Percentiles rank a stretch among this genome's conserved stretches.
Evolutionary conservation across 2,797 vertebrate genomes (phyloP).

Genomic region (Poliocrania exsul): DNA sequence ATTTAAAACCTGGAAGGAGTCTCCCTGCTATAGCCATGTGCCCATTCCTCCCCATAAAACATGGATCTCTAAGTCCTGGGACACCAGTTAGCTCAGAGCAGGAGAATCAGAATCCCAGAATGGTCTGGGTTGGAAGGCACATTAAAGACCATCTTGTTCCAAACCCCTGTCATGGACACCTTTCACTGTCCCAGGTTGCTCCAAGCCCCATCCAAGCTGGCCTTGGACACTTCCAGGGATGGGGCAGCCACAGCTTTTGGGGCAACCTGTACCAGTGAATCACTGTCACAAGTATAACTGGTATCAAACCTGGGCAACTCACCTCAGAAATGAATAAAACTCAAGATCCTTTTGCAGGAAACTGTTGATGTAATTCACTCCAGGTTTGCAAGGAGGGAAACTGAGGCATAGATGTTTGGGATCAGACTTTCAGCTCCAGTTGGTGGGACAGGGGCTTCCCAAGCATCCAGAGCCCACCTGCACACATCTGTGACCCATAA

Average conservation of each 20-base stretch:
- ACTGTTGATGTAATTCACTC: neutral
- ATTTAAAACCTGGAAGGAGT: neutral
- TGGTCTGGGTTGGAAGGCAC: neutral
- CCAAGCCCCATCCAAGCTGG: neutral
- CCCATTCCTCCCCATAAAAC: neutral
- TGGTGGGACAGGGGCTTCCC: neutral
- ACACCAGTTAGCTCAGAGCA: neutral
- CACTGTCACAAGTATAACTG: neutral
- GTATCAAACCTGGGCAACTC: neutral
- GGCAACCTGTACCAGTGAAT: neutral
- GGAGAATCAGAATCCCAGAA: neutral
- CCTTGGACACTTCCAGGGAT: neutral
- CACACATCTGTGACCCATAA: neutral
- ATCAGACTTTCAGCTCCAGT: neutral
- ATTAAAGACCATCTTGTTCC: neutral
- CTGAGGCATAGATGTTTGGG: neutral
- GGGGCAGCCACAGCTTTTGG: neutral
- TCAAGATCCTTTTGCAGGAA: neutral
- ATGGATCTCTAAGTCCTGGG: neutral
- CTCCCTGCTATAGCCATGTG: neutral
- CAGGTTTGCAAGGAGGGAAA: neutral
- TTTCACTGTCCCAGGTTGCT: neutral
- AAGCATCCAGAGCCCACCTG: neutral
- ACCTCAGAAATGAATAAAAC: neutral
- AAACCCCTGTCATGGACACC: neutral